phyloP scores from a whole-genome alignment of 2,797 vertebrate species.

The Aquila chrysaetos region DNA sequence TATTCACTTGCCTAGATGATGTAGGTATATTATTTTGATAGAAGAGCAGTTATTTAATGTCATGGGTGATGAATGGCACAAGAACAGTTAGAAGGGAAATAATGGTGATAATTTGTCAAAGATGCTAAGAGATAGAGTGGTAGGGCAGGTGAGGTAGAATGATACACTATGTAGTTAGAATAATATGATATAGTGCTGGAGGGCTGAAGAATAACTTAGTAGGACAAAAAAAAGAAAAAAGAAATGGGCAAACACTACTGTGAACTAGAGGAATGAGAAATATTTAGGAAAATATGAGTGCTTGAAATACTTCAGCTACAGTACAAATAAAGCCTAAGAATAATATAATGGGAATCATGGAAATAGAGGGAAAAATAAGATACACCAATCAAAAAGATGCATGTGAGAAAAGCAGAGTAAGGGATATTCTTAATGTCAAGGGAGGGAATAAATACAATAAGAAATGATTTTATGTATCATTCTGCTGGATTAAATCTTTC shows the following conservation, averaged over 20 bases:
- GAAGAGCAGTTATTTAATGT: constrained; percentile 71
- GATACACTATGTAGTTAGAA: constrained; percentile 55
- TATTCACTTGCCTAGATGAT: constrained; percentile 64
- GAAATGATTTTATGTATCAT: background rate
- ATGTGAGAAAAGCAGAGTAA: background rate
- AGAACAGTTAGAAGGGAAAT: constrained; percentile 60
- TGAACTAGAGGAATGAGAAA: background rate
- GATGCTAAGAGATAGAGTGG: constrained; percentile 6
- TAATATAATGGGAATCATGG: background rate
- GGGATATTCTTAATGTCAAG: background rate
- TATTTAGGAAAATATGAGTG: background rate
- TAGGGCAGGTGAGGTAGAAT: constrained; percentile 49
- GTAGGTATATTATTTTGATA: constrained; percentile 72
- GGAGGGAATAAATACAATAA: background rate
- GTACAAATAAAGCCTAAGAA: background rate
- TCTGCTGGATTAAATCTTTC: background rate
- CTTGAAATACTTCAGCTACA: background rate
- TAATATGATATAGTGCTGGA: constrained; percentile 29
- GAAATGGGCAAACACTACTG: background rate
- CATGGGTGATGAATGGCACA: constrained; percentile 56
- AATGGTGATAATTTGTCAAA: constrained; percentile 73
- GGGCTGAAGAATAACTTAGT: background rate
- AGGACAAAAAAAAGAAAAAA: background rate
- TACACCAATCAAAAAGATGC: background rate
- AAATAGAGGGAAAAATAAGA: background rate